Evolutionary conservation across 2,113 vertebrate species (phyloP), one percentile per base, ranked within the genome.

Genomic region (Myxocyprinus asiaticus): DNA sequence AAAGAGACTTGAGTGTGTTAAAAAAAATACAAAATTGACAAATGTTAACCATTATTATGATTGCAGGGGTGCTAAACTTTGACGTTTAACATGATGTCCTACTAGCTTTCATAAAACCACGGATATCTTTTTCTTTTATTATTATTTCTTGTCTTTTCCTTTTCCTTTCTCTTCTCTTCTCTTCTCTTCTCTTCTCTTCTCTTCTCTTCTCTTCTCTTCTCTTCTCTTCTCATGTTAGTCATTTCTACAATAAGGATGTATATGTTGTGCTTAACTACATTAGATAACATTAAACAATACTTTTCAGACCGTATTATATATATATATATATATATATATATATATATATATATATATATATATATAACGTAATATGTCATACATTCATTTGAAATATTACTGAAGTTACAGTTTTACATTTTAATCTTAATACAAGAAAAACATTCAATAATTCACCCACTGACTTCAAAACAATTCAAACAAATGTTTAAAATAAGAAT

Each of bases 191-290:
- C 14, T 58, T 58, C 55, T 58, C 84, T 84, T 61, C 69, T 58
- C 9, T 58, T 58, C 55, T n/a, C 14, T 58, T 90, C 88, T 47
- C 58, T n/a, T n/a, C 14, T 58, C 14, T 58, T 58, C 14, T n/a
- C 14, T 58, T 58, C 55, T n/a, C 14, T 58, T 58, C 55, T 58
- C 14, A 10, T 58, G 4, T 58, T 4, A 10, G 4, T 58, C 55
- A 9, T 58, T 11, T 58, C 9, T 58, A 33, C 22, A 33, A 33
- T 33, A 33, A 33, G 1, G 22, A 33, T 33, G 22, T 33, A 33
- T 33, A 1, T 33, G 22, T 33, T 33, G 22, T 33, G 22, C 22
- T 33, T 33, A 33, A 33, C 22, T 33, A 33, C 22, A 33, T 33
- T 33, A 33, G 22, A 33, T 33, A 33, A 33, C 22, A 33, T 33